These are phyloP conservation scores for Oopsacas minuta DNA, from an alignment of 37 sponge, comb jelly and placozoan genomes.

Conservation along the genomic window DNA sequence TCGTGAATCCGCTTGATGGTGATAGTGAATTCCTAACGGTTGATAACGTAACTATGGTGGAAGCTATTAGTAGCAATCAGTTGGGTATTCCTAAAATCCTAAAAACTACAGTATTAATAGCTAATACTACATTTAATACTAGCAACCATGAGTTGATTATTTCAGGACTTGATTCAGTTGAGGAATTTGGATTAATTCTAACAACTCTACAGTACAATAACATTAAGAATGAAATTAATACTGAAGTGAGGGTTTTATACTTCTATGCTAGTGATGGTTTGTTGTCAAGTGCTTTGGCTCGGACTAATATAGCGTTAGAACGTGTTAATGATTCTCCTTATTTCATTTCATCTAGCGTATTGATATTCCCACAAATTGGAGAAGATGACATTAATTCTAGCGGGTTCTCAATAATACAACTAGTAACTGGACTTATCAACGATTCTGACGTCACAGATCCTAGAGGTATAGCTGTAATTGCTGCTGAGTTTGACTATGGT, in stretches of 20 bases:
- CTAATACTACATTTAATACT: constrained; percentile 40
- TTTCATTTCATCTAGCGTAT: constrained; percentile 25
- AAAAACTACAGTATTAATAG: constrained; percentile 29
- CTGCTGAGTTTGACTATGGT: constrained; percentile 44
- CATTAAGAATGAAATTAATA: constrained; percentile 36
- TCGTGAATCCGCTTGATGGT: constrained; percentile 37
- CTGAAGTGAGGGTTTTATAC: constrained; percentile 17
- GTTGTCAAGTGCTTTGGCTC: constrained; percentile 38
- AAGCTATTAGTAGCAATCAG: constrained; percentile 20
- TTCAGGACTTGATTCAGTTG: constrained; percentile 47
- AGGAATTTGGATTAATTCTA: constrained; percentile 46
- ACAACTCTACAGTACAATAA: constrained; percentile 56
- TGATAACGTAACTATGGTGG: constrained; percentile 22
- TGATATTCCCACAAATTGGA: constrained; percentile 40
- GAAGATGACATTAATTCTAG: constrained; percentile 42
- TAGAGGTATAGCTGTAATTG: constrained; percentile 56
- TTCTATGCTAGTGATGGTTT: constrained; percentile 54
- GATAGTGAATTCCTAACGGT: constrained; percentile 37
- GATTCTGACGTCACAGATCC: constrained; percentile 41
- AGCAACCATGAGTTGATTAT: constrained; percentile 27
- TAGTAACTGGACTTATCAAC: constrained; percentile 45
- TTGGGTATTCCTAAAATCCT: constrained; percentile 28
- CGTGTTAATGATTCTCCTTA: constrained; percentile 63
- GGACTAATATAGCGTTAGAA: constrained; percentile 31
- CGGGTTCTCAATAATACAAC: constrained; percentile 38